Conservation (phyloP, 2,797 vertebrate species). For the Oryzias dopingdopingensis region DNA sequence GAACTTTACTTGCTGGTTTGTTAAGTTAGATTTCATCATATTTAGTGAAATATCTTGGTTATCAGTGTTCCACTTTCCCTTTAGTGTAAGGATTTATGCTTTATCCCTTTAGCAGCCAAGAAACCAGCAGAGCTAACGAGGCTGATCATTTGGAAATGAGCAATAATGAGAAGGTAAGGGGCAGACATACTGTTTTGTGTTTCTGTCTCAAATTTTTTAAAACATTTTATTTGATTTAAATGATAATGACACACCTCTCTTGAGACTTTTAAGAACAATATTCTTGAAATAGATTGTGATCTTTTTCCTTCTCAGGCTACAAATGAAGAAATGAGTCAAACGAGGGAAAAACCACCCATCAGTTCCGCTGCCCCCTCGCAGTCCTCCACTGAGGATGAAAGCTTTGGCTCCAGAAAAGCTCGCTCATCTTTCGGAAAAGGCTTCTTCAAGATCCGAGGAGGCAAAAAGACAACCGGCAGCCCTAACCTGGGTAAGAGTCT, state of each 20-base stretch:
- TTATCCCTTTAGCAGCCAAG: conserved; percentile 67
- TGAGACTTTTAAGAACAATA: too few species aligned
- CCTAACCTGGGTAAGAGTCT: conserved; percentile 90
- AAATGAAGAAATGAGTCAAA: conserved; percentile 67
- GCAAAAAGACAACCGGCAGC: conserved; percentile 87
- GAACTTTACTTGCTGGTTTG: not conserved
- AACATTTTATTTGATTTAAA: not conserved
- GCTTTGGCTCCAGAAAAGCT: conserved; percentile 89
- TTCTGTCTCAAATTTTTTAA: not conserved
- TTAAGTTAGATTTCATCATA: too few species aligned
- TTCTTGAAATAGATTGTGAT: too few species aligned
- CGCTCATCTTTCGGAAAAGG: conserved; percentile 94
- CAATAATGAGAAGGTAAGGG: conserved; percentile 76
- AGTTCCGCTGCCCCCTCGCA: conserved; percentile 67
- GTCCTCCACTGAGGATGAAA: conserved; percentile 75
- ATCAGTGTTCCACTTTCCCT: not conserved
- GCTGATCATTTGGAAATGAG: conserved; percentile 80
- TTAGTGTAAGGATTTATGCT: not conserved
- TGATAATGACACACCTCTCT: too few species aligned
- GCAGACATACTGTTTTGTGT: not conserved
- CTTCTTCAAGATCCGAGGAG: conserved; percentile 93
- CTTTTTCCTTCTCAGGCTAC: conserved; percentile 67
- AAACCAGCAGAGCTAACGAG: conserved; percentile 77
- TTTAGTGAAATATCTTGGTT: not conserved
- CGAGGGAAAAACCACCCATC: conserved; percentile 80